These are phyloP conservation scores for Huso huso DNA, from an alignment of 2,797 vertebrate genomes.

Conservation along the genomic window DNA sequence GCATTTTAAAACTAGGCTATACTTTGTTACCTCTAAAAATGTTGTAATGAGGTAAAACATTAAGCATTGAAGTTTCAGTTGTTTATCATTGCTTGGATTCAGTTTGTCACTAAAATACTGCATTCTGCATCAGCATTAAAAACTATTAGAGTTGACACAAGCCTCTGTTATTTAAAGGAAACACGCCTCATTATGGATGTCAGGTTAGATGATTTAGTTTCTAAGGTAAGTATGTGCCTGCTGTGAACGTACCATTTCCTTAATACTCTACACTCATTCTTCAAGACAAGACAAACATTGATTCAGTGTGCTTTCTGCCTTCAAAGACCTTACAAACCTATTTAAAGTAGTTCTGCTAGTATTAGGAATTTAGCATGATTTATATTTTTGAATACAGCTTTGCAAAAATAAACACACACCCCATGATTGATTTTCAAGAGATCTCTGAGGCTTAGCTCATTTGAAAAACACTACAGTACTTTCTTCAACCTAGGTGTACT, in stretches of 20 bases:
- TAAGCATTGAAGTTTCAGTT: no score
- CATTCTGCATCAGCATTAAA: no score
- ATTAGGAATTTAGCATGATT: constrained; percentile 32
- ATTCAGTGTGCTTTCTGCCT: constrained; percentile 27
- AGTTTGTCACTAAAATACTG: no score
- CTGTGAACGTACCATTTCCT: constrained; percentile 23
- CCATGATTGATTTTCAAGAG: constrained; percentile 18
- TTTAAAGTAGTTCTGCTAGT: constrained; percentile 23
- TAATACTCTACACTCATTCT: constrained; percentile 25
- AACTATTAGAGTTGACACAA: no score
- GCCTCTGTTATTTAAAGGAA: background rate
- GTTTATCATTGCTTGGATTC: no score
- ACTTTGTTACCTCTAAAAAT: no score
- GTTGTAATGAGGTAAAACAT: no score
- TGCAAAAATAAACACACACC: constrained; percentile 21
- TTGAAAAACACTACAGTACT: constrained; percentile 1
- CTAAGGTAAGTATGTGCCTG: constrained; percentile 33
- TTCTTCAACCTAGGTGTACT: constrained; percentile 21
- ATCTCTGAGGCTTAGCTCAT: constrained; percentile 15
- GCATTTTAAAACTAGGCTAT: no score
- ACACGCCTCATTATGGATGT: constrained; percentile 13
- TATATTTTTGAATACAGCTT: constrained; percentile 27
- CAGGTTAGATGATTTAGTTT: constrained; percentile 29
- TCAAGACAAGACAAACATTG: constrained; percentile 29
- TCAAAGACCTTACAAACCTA: constrained; percentile 28